Percentiles rank a stretch among this genome's conserved stretches.
Evolutionary conservation across 2,797 vertebrate species (phyloP).

Genomic region (Eulemur mongoz): DNA sequence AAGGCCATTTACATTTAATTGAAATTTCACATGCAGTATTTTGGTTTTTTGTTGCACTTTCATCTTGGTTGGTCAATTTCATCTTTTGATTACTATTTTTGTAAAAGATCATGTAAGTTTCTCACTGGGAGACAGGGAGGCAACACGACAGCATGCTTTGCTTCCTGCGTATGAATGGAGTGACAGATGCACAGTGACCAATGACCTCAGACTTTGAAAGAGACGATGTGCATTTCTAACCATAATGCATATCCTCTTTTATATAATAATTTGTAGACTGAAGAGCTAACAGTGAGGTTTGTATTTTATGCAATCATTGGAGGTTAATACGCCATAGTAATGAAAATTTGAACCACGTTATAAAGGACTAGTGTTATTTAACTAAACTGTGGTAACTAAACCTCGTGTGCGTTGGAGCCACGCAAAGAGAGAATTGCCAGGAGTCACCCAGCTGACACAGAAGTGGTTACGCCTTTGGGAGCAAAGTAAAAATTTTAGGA

Average conservation of each 20-base stretch:
- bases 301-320: not conserved
- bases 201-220: not conserved
- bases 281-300: not conserved
- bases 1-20: not conserved
- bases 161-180: not conserved
- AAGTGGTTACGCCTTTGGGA: not conserved
- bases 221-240: not conserved
- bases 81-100: not conserved
- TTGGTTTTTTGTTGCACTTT: not conserved
- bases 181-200: not conserved
- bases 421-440: not conserved
- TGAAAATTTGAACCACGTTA: not conserved
- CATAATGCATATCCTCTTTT: not conserved
- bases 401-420: not conserved
- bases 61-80: not conserved
- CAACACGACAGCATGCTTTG: not conserved
- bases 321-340: not conserved
- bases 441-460: not conserved
- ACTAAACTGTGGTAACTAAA: not conserved
- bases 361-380: not conserved
- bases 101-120: not conserved
- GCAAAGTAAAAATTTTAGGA: not conserved
- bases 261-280: not conserved
- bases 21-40: not conserved
- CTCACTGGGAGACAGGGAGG: not conserved